Percentiles rank a stretch among this genome's conserved stretches.
Conservation (phyloP, 2,888 invertebrate genomes). For the Coelogynopora nodosa region DNA sequence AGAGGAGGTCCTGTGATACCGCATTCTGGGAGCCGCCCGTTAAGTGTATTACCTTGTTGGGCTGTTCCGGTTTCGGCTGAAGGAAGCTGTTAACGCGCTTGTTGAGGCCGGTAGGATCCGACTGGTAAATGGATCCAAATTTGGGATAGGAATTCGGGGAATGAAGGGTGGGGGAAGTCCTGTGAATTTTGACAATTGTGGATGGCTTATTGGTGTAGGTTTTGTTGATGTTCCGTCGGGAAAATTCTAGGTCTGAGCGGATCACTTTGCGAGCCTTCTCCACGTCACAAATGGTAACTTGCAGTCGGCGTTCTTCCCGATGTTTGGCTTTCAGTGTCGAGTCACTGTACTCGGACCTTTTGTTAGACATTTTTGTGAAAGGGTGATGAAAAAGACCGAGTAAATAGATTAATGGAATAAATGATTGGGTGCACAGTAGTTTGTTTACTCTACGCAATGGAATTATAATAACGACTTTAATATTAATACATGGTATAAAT, state of each 20-base stretch:
- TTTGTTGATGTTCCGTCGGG: conserved; percentile 6
- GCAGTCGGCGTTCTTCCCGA: not conserved
- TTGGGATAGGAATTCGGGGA: not conserved
- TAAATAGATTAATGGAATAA: no score
- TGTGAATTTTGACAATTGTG: no score
- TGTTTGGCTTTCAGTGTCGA: not conserved
- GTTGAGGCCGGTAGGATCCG: not conserved
- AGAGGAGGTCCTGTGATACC: not conserved
- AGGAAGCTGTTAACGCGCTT: not conserved
- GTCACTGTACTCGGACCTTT: not conserved
- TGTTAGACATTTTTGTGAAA: no score
- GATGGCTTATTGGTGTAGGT: no score
- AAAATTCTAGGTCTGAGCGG: not conserved
- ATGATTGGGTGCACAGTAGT: no score
- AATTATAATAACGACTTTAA: no score
- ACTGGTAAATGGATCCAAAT: not conserved
- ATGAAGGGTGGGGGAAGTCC: not conserved
- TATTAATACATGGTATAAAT: no score
- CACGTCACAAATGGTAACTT: not conserved
- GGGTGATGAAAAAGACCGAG: no score
- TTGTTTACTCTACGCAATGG: no score
- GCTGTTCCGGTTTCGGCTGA: not conserved
- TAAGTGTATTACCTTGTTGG: not conserved
- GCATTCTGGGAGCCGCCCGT: not conserved
- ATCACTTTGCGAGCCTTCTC: not conserved